phyloP scores from a whole-genome alignment of 2,888 invertebrate genomes.

The Disparrhopalites patrizii region DNA sequence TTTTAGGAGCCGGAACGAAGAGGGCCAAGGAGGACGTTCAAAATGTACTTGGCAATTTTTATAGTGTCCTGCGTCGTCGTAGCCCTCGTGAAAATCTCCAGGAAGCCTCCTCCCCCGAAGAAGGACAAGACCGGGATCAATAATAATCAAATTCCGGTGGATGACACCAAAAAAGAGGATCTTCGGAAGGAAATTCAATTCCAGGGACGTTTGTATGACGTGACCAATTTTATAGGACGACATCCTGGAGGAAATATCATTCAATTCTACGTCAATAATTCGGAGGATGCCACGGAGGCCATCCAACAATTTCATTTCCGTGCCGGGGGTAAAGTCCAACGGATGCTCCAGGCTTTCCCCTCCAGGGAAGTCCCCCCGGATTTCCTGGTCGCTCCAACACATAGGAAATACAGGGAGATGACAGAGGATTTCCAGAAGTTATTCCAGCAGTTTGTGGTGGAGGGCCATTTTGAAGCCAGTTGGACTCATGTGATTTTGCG shows the following conservation, averaged over 20 bases:
- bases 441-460: conserved; percentile 4
- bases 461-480: conserved; percentile 16
- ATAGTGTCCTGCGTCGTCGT: too few species aligned
- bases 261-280: conserved; percentile 39
- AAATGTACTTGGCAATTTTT: too few species aligned
- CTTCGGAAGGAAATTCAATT: conserved; percentile 38
- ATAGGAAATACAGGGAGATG: background rate
- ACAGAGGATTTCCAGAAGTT: conserved; percentile 16
- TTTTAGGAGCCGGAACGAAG: too few species aligned
- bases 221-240: conserved; percentile 28
- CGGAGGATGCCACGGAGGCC: conserved; percentile 41
- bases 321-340: conserved; percentile 30
- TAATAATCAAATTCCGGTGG: too few species aligned
- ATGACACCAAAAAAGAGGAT: too few species aligned
- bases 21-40: too few species aligned
- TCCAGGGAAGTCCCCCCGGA: background rate
- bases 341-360: conserved; percentile 31
- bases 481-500: background rate
- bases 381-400: background rate
- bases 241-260: conserved; percentile 45
- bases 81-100: too few species aligned
- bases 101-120: too few species aligned
- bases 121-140: too few species aligned
- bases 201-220: conserved; percentile 42
- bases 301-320: conserved; percentile 44